Conservation (phyloP, 2,113 vertebrate genomes). For the Nesogale talazaci region DNA sequence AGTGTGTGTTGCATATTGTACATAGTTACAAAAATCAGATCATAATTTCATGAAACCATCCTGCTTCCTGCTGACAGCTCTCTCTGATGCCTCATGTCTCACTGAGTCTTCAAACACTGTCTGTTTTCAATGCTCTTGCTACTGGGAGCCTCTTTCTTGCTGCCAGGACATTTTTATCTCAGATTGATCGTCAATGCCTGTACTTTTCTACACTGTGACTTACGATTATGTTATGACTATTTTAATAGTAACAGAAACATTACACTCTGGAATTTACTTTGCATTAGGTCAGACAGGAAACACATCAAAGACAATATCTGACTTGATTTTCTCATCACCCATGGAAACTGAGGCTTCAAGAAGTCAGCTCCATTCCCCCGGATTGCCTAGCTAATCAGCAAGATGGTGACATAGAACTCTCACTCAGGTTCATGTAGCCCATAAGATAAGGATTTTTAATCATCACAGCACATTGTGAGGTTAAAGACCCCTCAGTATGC, state of each 20-base stretch:
- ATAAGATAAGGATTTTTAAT: not conserved
- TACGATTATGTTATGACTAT: not conserved
- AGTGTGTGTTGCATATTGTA: not conserved
- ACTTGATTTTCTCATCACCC: not conserved
- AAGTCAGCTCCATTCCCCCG: not conserved
- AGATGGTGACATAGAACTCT: not conserved
- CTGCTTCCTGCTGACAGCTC: not conserved
- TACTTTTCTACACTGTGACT: not conserved
- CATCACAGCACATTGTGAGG: not conserved
- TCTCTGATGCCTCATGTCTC: not conserved
- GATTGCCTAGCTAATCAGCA: not conserved
- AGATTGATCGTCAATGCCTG: not conserved
- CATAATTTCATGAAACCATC: not conserved
- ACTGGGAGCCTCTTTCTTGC: not conserved
- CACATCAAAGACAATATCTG: not conserved
- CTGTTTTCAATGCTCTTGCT: not conserved
- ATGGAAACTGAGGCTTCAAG: not conserved
- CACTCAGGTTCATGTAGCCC: not conserved
- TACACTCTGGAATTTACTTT: not conserved
- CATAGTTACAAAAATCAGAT: not conserved
- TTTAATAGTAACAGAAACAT: slow-evolving; percentile 21
- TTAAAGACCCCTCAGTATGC: too few species aligned
- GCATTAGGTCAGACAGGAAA: not conserved
- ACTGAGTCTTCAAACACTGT: not conserved
- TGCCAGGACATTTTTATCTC: not conserved